A percentile compares a stretch with the other conserved stretches of the same genome.
Evolutionary conservation across 2,113 vertebrate genomes (phyloP).

Genomic region (Cyprinodon tularosa): DNA sequence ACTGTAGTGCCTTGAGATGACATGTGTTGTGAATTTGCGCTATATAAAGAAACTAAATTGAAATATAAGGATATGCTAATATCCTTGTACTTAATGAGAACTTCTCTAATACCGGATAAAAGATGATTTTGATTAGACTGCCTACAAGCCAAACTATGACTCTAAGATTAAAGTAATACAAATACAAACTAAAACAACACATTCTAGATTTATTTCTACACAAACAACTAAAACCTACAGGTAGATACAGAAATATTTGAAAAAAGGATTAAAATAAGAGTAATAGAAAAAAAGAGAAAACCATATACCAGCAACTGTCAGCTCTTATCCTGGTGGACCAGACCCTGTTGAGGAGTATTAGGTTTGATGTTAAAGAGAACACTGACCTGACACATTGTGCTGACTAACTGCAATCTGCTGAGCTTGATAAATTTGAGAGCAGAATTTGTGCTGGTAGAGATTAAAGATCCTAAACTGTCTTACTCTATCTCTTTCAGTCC

Average conservation of each 20-base stretch:
- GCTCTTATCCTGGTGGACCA: slow-evolving; percentile 33
- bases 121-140: no score
- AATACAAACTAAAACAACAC: no score
- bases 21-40: no score
- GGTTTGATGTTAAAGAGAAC: slow-evolving; percentile 51
- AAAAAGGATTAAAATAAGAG: background rate
- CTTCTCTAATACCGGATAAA: no score
- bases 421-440: slow-evolving; percentile 63
- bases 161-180: background rate
- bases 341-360: slow-evolving; percentile 49
- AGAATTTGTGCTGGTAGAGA: slow-evolving; percentile 48
- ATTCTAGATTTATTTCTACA: background rate
- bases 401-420: slow-evolving; percentile 68
- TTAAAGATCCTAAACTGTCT: slow-evolving; percentile 38
- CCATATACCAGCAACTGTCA: slow-evolving; percentile 33
- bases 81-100: no score
- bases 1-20: no score
- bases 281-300: slow-evolving; percentile 10
- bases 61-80: no score
- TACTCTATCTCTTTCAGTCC: slow-evolving; percentile 1
- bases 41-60: no score
- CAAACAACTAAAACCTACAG: background rate
- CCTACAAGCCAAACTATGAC: no score
- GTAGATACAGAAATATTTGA: background rate
- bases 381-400: slow-evolving; percentile 59